phyloP scores from a whole-genome alignment of 1,140 invertebrate genomes.

The Sminthurides bifidus region DNA sequence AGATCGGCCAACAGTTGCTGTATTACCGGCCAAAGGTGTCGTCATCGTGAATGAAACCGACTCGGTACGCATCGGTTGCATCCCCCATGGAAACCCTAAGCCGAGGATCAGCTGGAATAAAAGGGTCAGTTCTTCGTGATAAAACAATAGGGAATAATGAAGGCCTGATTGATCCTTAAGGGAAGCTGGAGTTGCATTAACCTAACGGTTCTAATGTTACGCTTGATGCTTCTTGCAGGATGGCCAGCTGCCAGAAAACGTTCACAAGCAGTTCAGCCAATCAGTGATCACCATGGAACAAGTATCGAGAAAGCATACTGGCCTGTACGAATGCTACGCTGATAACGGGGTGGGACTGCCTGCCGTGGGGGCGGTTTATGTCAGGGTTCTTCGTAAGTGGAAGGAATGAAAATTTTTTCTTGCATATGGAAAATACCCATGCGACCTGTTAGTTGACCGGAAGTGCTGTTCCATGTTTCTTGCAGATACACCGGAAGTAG shows the following conservation, averaged over 20 bases:
- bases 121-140: conserved; percentile 23
- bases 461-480: not conserved
- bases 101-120: conserved; percentile 22
- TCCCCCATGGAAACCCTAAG: conserved; percentile 27
- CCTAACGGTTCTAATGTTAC: too few relatives aligned
- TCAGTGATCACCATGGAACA: conserved; percentile 4
- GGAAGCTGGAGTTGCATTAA: too few relatives aligned
- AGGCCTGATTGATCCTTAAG: too few relatives aligned
- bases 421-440: not conserved
- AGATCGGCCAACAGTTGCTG: conserved; percentile 18
- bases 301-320: conserved; percentile 45
- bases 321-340: conserved; percentile 49
- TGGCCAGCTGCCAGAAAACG: conserved; percentile 3
- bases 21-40: conserved; percentile 13
- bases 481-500: conserved; percentile 54
- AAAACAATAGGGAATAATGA: too few relatives aligned
- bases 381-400: conserved; percentile 41
- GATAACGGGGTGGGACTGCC: conserved; percentile 50
- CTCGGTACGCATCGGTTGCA: conserved; percentile 24
- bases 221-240: conserved; percentile 14
- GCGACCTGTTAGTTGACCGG: too few relatives aligned
- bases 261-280: conserved; percentile 5
- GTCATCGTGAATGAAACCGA: conserved; percentile 20
- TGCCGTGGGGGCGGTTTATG: conserved; percentile 44
- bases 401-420: not conserved